Evolutionary conservation across 1,140 invertebrate genomes (phyloP).

Genomic region (Samia ricini): DNA sequence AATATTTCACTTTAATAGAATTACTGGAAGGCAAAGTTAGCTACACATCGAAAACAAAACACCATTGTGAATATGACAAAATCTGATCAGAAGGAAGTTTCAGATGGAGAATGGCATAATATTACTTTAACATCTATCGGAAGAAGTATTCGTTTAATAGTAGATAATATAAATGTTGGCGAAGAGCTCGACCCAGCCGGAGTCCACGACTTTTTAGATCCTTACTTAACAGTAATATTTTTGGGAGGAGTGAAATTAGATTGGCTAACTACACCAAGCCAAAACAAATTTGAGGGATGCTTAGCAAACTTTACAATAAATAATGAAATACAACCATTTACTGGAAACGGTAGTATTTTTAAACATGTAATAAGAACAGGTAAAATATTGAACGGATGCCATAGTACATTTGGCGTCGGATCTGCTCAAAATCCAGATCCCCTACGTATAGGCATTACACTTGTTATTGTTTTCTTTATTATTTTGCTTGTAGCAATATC

Average conservation of each 20-base stretch:
- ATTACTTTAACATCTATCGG: constrained; percentile 84
- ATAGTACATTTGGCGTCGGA: constrained; percentile 84
- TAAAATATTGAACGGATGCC: constrained; percentile 83
- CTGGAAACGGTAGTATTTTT: constrained; percentile 90
- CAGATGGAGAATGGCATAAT: constrained; percentile 93
- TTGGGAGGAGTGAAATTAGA: constrained; percentile 85
- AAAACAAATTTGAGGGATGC: constrained; percentile 89
- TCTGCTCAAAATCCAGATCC: constrained; percentile 89
- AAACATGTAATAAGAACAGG: constrained; percentile 83
- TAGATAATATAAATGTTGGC: constrained; percentile 85
- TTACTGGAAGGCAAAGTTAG: constrained; percentile 84
- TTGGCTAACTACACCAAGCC: constrained; percentile 73
- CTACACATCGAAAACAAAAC: constrained; percentile 87
- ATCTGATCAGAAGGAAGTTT: constrained; percentile 76
- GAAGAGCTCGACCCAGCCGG: constrained; percentile 90
- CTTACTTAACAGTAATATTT: constrained; percentile 88
- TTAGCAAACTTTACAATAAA: constrained; percentile 93
- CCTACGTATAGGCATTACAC: constrained; percentile 91
- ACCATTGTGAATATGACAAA: constrained; percentile 90
- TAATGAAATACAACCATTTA: constrained; percentile 92
- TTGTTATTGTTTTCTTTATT: constrained; percentile 96
- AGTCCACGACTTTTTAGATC: constrained; percentile 94
- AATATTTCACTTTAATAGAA: constrained; percentile 91
- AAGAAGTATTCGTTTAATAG: constrained; percentile 83
- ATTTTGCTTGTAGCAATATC: constrained; percentile 92